These are phyloP conservation scores for Apodemia hepburni DNA, from an alignment of 2,888 invertebrate genomes.

Conservation along the genomic window DNA sequence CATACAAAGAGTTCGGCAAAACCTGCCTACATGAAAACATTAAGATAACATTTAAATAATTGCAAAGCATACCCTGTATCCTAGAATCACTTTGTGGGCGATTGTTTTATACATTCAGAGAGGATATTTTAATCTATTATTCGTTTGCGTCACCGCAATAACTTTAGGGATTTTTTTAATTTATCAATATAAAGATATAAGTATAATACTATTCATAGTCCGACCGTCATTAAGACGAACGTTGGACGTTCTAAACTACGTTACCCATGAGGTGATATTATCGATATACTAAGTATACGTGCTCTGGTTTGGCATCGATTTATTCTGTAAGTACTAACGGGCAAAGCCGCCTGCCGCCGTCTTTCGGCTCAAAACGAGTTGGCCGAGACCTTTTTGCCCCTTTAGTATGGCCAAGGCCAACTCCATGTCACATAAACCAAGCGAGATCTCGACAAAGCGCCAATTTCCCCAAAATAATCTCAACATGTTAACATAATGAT, in stretches of 20 bases:
- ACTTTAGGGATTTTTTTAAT: conserved; percentile 64
- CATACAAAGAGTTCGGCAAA: conserved; percentile 55
- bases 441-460: conserved; percentile 14
- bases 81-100: conserved; percentile 89
- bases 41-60: conserved; percentile 88
- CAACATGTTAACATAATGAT: conserved; percentile 4
- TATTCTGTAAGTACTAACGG: conserved; percentile 51
- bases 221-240: conserved; percentile 42
- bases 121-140: conserved; percentile 70
- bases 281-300: conserved; percentile 72
- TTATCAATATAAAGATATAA: conserved; percentile 69
- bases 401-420: conserved; percentile 9
- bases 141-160: conserved; percentile 69
- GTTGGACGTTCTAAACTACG: conserved; percentile 53
- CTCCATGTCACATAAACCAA: conserved; percentile 6
- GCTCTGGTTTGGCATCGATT: conserved; percentile 75
- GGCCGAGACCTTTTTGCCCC: background rate
- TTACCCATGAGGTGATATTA: conserved; percentile 68
- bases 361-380: conserved; percentile 6
- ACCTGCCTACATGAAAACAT: conserved; percentile 75
- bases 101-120: conserved; percentile 76
- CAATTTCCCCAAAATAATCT: conserved; percentile 14
- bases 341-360: conserved; percentile 37
- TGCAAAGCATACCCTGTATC: conserved; percentile 97
- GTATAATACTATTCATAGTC: conserved; percentile 49